These are phyloP conservation scores for Drosophila yooni DNA, from an alignment of 2,888 invertebrate species.

Conservation along the genomic window DNA sequence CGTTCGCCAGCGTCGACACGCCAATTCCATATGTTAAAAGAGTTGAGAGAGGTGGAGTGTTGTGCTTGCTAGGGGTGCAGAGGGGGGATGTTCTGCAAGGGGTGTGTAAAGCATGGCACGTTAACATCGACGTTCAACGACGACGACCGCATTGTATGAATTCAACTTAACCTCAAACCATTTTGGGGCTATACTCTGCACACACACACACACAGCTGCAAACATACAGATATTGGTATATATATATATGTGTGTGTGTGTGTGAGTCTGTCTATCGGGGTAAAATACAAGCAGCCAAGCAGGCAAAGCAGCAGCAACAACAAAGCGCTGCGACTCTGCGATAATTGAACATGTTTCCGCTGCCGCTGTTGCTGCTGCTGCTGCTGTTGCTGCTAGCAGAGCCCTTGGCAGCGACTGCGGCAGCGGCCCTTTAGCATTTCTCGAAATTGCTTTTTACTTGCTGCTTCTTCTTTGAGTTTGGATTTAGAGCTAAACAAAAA, in stretches of 20 bases:
- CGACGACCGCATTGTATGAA: conserved; percentile 76
- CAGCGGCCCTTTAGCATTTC: conserved; percentile 60
- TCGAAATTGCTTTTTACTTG: conserved; percentile 67
- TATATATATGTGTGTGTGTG: not conserved
- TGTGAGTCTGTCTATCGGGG: conserved; percentile 51
- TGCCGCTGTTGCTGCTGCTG: conserved; percentile 11
- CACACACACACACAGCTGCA: conserved; percentile 12
- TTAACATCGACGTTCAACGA: conserved; percentile 45
- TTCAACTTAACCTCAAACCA: conserved; percentile 69
- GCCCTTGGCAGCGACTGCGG: conserved; percentile 22
- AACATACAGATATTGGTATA: conserved; percentile 3
- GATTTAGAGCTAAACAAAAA: conserved; percentile 28
- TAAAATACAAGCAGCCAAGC: conserved; percentile 38
- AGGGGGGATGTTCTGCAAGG: conserved; percentile 21
- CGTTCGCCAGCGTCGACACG: conserved; percentile 75
- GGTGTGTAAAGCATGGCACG: conserved; percentile 43
- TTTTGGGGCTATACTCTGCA: conserved; percentile 36
- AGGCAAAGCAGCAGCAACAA: conserved; percentile 27
- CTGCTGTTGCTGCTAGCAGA: not conserved
- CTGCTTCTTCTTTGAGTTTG: conserved; percentile 28
- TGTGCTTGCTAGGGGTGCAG: not conserved
- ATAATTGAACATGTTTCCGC: conserved; percentile 78
- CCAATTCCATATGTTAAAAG: conserved; percentile 78
- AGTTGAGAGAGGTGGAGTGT: not conserved
- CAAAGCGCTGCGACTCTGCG: conserved; percentile 38